Evolutionary conservation across 1,140 invertebrate species (phyloP), one percentile per base, ranked within the genome.

Genomic region (Hycleus cichorii): DNA sequence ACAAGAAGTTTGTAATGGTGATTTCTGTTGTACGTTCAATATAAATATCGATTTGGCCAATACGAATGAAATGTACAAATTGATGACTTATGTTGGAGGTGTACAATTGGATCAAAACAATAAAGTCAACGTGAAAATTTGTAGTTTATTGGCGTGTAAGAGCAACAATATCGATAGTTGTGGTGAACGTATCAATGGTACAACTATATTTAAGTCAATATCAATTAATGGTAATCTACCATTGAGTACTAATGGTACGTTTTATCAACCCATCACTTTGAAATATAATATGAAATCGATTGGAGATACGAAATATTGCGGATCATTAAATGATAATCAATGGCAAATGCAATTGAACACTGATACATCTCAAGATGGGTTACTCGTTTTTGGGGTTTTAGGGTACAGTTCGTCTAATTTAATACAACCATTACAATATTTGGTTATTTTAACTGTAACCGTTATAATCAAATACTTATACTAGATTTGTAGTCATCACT

Each of bases 21-120:
- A 7, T 9, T 63, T 67, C 40, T 67, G 65, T 50, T 67, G 65
- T 43, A 58, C 57, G 18, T 60, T 66, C 9, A 59, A 45, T 11
- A 40, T 49, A 11, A 39, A 59, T 40, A 27, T 40, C 9, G 4
- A 24, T 12, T 12, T 40, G 18, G 42, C n/a, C 5, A 51, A 51
- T 18, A 40, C 51, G 32, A 27, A 4, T 2, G 39, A 45, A 5
- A 25, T 45, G 4, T 53, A 45, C 25, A 53, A 53, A 44, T 53
- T 66, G 8, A 49, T 62, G 39, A 62, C 59, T 25, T 64, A 51
- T 18, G 56, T 53, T 8, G 64, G 64, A 27, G 11, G 24, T 38
- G 38, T 49, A 1, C 4, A 18, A 7, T 56, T 62, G 4, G 39
- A 53, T 39, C 38, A 32, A 4, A 7, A 32, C 46, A 0, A 12